Percentiles rank a stretch among this genome's conserved stretches.
These are phyloP conservation scores for Cirrhinus molitorella DNA, from an alignment of 2,797 vertebrate species.

Conservation along the genomic window DNA sequence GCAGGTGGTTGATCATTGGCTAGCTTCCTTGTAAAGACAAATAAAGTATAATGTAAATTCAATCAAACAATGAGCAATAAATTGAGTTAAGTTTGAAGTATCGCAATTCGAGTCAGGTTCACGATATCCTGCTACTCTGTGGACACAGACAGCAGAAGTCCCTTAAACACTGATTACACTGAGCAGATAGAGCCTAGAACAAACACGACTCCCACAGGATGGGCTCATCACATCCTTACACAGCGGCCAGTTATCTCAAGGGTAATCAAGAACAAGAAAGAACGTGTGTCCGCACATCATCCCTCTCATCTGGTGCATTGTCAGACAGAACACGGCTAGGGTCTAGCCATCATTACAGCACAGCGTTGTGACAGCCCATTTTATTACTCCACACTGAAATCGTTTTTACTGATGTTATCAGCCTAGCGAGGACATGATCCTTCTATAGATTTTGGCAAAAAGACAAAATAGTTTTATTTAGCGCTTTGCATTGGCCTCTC, in stretches of 20 bases:
- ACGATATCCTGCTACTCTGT: conserved; percentile 22
- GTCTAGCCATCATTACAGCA: conserved; percentile 32
- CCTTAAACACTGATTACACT: conserved; percentile 50
- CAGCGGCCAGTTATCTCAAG: conserved; percentile 45
- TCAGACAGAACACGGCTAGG: conserved; percentile 33
- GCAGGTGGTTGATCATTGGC: not conserved
- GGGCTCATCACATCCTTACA: conserved; percentile 47
- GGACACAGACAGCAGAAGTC: conserved; percentile 44
- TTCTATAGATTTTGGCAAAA: conserved; percentile 17
- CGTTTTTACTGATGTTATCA: conserved; percentile 38
- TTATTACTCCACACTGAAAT: conserved; percentile 26
- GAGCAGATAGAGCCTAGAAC: conserved; percentile 46
- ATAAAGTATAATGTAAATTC: not conserved
- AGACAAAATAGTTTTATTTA: conserved; percentile 25
- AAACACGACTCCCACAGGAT: conserved; percentile 41
- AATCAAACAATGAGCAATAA: not conserved
- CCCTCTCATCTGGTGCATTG: conserved; percentile 35
- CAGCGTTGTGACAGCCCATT: conserved; percentile 19
- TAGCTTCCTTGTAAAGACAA: not conserved
- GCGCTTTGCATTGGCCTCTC: not conserved
- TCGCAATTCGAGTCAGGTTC: conserved; percentile 28
- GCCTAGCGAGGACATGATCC: not conserved
- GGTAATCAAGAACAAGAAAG: conserved; percentile 47
- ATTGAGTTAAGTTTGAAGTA: conserved; percentile 26
- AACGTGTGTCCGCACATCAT: conserved; percentile 24